Base-by-base conservation (phyloP, 2,888 invertebrate species). In the Neoaliturus tenellus region DNA sequence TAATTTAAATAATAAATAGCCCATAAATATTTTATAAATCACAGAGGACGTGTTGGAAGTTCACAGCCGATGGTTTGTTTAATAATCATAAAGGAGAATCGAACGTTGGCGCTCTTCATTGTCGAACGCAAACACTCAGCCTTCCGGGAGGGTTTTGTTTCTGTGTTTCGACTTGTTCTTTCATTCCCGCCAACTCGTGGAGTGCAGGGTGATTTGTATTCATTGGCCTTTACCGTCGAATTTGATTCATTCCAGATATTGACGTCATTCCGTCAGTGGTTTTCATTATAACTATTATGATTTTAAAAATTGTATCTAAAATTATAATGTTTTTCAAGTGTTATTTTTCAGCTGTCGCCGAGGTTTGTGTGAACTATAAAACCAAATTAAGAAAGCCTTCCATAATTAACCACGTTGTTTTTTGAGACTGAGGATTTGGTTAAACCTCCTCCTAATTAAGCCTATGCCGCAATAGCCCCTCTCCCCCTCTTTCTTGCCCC, bases 41-140 rank as follows among this genome's bases (percentile, higher is more conserved):
- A 44, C 44, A 14, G 44, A 44, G 44, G 12, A 12, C 44, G 44
- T 44, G 44, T 44, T 44, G 17, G 17, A 17, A 4, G 6, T 4
- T 17, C 44, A 12, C 44, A 44, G 44, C 17, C 44, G 44, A 51
- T 14, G 62, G 62, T 62, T 62, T 62, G 62, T 62, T 62, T 28
- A 62, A 62, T 62, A 28, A 62, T 31, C 62, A 62, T 62, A 31
- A 62, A 62, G 31, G 62, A 31, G 31, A 62, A 62, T 62, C 62
- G 62, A 62, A 62, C 62, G 31, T 28, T 28, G 31, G 62, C 62
- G 51, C 51, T 51, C 51, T 14, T 62, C 62, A 62, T 62, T 28
- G 62, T 62, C 23, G 31, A 31, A 62, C n/a, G 62, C 62, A 62
- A 62, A 62, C 62, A 62, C 62, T 51, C 62, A 28, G 28, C 28